Conservation (phyloP, 1,140 invertebrate genomes). For the Xylocopa sonorina region DNA sequence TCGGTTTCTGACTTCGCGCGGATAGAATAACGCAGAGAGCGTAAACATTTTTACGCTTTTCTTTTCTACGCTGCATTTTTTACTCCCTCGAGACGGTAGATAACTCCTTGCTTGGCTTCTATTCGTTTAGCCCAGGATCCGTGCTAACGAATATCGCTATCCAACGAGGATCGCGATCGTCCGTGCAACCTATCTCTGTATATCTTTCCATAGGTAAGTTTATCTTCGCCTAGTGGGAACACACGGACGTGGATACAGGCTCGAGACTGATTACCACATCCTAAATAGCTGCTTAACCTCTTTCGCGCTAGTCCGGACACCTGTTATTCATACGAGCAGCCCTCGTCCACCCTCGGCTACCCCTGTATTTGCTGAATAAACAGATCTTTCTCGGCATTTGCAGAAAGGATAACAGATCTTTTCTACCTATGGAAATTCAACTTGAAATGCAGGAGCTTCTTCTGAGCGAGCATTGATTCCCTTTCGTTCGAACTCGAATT, state of each 20-base stretch:
- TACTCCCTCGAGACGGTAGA: not conserved
- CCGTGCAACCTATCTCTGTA: not conserved
- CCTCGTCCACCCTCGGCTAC: not conserved
- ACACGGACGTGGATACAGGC: not conserved
- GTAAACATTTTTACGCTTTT: not conserved
- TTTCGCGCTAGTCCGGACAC: not conserved
- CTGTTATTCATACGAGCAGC: constrained; percentile 1
- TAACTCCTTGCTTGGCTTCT: not conserved
- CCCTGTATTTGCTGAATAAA: not conserved
- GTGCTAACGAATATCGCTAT: too few relatives aligned
- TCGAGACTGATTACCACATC: constrained; percentile 6
- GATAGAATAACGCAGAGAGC: not conserved
- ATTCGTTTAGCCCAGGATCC: not conserved
- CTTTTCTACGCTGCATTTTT: not conserved
- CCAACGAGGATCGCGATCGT: too few relatives aligned
- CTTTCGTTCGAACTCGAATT: too few relatives aligned
- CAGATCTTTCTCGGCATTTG: not conserved
- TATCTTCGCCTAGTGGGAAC: not conserved
- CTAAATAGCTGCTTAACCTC: constrained; percentile 1
- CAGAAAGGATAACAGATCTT: not conserved
- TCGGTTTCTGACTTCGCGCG: not conserved
- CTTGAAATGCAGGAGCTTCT: not conserved
- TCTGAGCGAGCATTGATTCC: too few relatives aligned
- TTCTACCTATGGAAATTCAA: not conserved
- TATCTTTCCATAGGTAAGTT: constrained; percentile 9